phyloP scores from a whole-genome alignment of 2,888 invertebrate species.

The Pardosa pseudoannulata region DNA sequence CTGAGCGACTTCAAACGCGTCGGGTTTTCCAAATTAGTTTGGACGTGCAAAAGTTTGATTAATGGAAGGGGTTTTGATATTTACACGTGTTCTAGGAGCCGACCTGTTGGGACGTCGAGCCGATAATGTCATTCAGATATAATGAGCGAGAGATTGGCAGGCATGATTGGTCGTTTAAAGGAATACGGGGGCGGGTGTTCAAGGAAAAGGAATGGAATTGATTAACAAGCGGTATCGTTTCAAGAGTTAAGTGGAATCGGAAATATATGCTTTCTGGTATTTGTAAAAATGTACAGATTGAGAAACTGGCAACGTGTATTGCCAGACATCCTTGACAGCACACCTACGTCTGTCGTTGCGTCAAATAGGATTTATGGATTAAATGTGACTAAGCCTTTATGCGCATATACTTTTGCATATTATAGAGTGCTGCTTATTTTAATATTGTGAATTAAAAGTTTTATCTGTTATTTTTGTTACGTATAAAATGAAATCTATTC shows the following conservation, averaged over 20 bases:
- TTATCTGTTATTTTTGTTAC: too few relatives aligned
- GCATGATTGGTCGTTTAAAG: not conserved
- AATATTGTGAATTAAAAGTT: too few relatives aligned
- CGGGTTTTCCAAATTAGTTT: not conserved
- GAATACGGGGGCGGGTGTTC: not conserved
- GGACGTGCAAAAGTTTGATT: not conserved
- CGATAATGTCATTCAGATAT: not conserved
- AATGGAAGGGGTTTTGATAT: not conserved
- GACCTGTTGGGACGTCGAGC: not conserved
- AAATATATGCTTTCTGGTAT: not conserved
- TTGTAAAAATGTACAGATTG: not conserved
- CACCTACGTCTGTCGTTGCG: constrained; percentile 3
- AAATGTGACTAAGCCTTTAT: too few relatives aligned
- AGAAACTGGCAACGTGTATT: not conserved
- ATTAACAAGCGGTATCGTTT: not conserved
- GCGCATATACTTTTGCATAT: too few relatives aligned
- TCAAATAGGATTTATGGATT: too few relatives aligned
- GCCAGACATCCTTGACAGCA: not conserved
- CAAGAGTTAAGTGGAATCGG: not conserved
- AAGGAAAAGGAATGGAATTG: not conserved
- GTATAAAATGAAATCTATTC: too few relatives aligned
- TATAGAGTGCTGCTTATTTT: too few relatives aligned
- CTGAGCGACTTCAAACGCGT: not conserved
- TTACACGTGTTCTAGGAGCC: not conserved
- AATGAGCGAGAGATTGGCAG: not conserved